Conservation (phyloP, 1,140 invertebrate species). For the Augochlora pura region DNA sequence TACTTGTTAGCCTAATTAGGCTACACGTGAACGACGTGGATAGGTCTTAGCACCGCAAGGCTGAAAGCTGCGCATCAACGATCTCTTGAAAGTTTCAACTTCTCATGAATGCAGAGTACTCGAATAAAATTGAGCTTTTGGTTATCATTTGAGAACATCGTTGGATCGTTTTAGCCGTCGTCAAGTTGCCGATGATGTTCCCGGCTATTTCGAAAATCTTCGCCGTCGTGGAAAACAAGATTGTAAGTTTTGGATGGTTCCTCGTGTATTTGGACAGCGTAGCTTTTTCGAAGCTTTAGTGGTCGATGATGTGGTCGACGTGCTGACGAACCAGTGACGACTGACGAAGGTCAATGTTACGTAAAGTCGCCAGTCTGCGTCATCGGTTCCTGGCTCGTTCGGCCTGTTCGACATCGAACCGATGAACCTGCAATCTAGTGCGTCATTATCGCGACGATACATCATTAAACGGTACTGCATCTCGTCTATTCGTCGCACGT, state of each 20-base stretch:
- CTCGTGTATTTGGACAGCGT: background rate
- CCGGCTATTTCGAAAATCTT: too few relatives aligned
- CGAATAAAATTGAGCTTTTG: too few relatives aligned
- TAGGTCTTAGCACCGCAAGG: too few relatives aligned
- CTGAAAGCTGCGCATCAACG: too few relatives aligned
- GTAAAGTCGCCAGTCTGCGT: conserved; percentile 62
- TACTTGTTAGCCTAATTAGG: too few relatives aligned
- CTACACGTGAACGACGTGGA: too few relatives aligned
- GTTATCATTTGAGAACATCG: too few relatives aligned
- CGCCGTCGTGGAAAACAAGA: background rate
- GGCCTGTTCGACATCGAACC: conserved; percentile 24
- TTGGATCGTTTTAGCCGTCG: too few relatives aligned
- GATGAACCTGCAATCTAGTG: conserved; percentile 10
- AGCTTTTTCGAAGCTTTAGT: conserved; percentile 21
- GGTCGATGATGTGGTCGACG: conserved; percentile 39
- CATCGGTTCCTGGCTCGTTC: conserved; percentile 45
- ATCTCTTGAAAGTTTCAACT: too few relatives aligned
- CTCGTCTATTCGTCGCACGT: background rate
- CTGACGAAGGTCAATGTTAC: conserved; percentile 74
- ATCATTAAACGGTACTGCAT: background rate
- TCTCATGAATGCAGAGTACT: too few relatives aligned
- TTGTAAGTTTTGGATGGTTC: background rate
- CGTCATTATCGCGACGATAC: conserved; percentile 16
- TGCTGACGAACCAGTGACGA: conserved; percentile 68
- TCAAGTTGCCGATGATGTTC: too few relatives aligned